phyloP scores from a whole-genome alignment of 2,888 invertebrate species.

The Cataglyphis albicans region DNA sequence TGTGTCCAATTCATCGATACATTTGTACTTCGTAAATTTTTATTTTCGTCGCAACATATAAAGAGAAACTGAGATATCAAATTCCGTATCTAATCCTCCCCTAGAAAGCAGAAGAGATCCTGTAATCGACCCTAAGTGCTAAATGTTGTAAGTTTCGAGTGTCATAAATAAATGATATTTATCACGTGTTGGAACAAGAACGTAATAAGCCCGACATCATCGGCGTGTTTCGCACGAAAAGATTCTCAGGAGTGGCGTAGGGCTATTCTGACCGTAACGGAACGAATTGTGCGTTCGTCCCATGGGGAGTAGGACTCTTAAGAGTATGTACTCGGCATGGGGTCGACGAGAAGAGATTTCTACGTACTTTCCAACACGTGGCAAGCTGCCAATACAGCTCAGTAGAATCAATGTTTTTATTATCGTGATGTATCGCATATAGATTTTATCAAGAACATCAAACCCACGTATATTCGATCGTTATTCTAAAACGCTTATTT shows the following conservation, averaged over 20 bases:
- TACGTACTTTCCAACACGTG: background rate
- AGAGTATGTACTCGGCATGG: slow-evolving; percentile 35
- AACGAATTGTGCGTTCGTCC: slow-evolving; percentile 45
- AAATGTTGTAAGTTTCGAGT: slow-evolving; percentile 9
- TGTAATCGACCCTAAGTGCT: slow-evolving; percentile 1
- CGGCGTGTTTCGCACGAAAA: slow-evolving; percentile 3
- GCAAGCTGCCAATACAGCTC: background rate
- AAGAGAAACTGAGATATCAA: background rate
- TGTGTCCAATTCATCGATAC: background rate
- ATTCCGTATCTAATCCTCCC: background rate
- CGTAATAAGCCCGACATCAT: background rate
- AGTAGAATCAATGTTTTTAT: background rate
- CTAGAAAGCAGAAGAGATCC: background rate
- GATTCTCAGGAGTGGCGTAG: slow-evolving; percentile 9
- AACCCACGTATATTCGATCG: background rate
- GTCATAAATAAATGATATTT: slow-evolving; percentile 6
- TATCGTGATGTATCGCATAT: background rate
- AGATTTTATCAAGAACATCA: slow-evolving; percentile 1
- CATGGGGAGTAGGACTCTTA: slow-evolving; percentile 45
- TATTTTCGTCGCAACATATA: background rate
- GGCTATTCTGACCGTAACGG: background rate
- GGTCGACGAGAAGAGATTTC: slow-evolving; percentile 45
- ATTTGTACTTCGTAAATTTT: background rate
- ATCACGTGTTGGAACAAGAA: background rate
- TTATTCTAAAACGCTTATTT: background rate